These are phyloP conservation scores for Drosophila differens DNA, from an alignment of 2,888 invertebrate species.

Conservation along the genomic window DNA sequence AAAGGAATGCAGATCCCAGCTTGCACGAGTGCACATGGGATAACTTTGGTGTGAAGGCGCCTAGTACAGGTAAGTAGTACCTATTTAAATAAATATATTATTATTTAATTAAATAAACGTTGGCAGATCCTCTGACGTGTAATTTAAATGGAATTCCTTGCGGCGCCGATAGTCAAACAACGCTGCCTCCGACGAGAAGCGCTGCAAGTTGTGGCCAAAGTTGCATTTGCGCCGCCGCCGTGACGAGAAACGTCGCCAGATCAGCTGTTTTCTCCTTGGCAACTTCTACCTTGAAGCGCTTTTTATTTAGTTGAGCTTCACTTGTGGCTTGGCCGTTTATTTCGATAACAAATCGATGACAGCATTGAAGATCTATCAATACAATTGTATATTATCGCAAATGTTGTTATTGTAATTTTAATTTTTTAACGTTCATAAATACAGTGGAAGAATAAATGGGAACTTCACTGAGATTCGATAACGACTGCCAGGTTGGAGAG, in stretches of 20 bases:
- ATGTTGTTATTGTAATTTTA: background rate
- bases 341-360: constrained; percentile 1
- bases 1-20: constrained; percentile 86
- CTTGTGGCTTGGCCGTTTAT: background rate
- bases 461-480: background rate
- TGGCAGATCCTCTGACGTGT: constrained; percentile 52
- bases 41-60: constrained; percentile 79
- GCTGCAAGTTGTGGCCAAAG: constrained; percentile 3
- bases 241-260: background rate
- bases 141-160: constrained; percentile 65
- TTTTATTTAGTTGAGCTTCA: background rate
- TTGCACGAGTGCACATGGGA: constrained; percentile 87
- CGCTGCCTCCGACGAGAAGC: background rate
- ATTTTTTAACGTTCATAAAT: background rate
- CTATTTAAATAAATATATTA: background rate
- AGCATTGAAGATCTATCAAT: background rate
- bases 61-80: constrained; percentile 24
- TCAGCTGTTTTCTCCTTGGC: constrained; percentile 4
- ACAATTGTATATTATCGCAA: background rate
- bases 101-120: background rate
- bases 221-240: background rate
- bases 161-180: constrained; percentile 8
- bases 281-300: background rate
- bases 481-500: background rate
- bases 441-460: background rate